Percentiles rank a stretch among this genome's conserved stretches.
phyloP scores from a whole-genome alignment of 2,797 vertebrate species.

The Gymnodraco acuticeps region DNA sequence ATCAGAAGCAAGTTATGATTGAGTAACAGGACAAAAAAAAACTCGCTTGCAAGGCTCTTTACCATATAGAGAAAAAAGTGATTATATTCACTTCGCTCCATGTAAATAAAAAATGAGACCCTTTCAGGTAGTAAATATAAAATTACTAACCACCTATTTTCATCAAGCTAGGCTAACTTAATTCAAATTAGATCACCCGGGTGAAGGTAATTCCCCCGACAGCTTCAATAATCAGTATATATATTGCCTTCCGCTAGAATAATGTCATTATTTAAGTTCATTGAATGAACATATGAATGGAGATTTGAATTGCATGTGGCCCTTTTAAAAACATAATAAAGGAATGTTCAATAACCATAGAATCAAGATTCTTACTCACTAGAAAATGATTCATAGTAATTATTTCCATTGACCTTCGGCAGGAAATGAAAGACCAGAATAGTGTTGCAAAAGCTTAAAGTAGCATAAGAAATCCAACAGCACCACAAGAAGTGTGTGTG shows the following conservation, averaged over 20 bases:
- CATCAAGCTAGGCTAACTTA: not conserved
- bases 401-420: slow-evolving; percentile 38
- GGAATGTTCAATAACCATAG: slow-evolving; percentile 47
- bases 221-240: slow-evolving; percentile 17
- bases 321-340: slow-evolving; percentile 44
- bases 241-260: slow-evolving; percentile 21
- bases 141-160: not conserved
- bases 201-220: slow-evolving; percentile 1
- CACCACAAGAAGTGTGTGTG: not conserved
- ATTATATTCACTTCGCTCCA: not conserved
- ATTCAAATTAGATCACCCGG: slow-evolving; percentile 18
- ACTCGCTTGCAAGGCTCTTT: not conserved
- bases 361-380: slow-evolving; percentile 26
- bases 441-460: slow-evolving; percentile 20
- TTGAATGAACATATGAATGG: slow-evolving; percentile 49
- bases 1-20: too few species aligned
- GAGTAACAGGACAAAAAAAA: too few species aligned
- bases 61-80: not conserved
- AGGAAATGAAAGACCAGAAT: slow-evolving; percentile 31
- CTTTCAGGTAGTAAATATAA: not conserved
- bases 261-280: slow-evolving; percentile 38
- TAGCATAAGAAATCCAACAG: slow-evolving; percentile 18
- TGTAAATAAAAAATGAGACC: not conserved
- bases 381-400: slow-evolving; percentile 48
- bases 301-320: slow-evolving; percentile 42